These are phyloP conservation scores for Schizotus pectinicornis DNA, from an alignment of 2,888 invertebrate genomes.

Conservation along the genomic window DNA sequence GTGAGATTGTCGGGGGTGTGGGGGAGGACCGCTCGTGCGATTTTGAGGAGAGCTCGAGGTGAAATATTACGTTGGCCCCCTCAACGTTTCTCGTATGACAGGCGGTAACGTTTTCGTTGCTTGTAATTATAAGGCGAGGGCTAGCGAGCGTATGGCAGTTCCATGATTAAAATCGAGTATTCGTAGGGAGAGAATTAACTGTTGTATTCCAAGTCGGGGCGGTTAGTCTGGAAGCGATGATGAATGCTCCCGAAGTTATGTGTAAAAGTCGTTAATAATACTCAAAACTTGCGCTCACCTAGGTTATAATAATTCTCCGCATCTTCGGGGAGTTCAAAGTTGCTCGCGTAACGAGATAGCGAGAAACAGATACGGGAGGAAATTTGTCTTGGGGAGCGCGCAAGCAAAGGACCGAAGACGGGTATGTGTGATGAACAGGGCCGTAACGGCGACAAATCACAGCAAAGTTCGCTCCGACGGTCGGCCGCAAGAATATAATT, in stretches of 20 bases:
- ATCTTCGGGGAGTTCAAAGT: constrained; percentile 57
- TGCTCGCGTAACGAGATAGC: constrained; percentile 54
- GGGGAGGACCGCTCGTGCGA: neutral
- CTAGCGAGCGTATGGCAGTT: constrained; percentile 37
- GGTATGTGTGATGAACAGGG: constrained; percentile 3
- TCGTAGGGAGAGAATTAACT: constrained; percentile 45
- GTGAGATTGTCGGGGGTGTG: constrained; percentile 12
- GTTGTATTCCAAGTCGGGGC: constrained; percentile 41
- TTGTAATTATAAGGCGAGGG: constrained; percentile 40
- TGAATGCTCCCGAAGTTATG: constrained; percentile 58
- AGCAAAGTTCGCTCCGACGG: neutral
- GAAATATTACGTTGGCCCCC: constrained; percentile 25
- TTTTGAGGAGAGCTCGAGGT: constrained; percentile 14
- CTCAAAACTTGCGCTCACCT: constrained; percentile 57
- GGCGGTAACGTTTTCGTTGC: constrained; percentile 38
- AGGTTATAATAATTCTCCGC: constrained; percentile 57
- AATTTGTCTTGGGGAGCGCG: constrained; percentile 52
- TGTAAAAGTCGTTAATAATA: constrained; percentile 60
- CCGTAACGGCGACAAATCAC: constrained; percentile 1
- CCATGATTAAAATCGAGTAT: constrained; percentile 47
- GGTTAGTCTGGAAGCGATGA: constrained; percentile 46
- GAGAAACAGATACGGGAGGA: constrained; percentile 54
- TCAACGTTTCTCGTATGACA: constrained; percentile 36
- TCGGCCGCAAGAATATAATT: too few species aligned
- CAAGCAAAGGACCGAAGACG: constrained; percentile 10